Conservation (phyloP, 1,140 invertebrate genomes). For the Philotrypesis tridentata region DNA sequence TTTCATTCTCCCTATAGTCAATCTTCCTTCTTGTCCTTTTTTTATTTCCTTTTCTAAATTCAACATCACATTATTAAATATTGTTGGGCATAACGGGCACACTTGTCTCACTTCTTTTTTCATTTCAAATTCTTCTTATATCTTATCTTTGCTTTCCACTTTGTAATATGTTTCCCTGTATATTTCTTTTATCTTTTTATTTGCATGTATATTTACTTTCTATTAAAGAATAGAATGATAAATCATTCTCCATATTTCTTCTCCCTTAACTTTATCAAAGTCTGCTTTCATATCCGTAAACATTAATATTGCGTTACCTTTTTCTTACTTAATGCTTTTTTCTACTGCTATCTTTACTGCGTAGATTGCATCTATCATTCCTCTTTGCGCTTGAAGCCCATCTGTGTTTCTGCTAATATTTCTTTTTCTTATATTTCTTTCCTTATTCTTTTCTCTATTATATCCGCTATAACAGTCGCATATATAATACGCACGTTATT, state of each 20-base stretch:
- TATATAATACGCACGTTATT: too few species aligned
- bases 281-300: background rate
- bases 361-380: constrained; percentile 18
- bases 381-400: background rate
- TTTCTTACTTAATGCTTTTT: background rate
- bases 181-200: background rate
- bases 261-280: background rate
- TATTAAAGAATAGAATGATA: too few species aligned
- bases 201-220: too few species aligned
- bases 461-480: too few species aligned
- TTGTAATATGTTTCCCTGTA: background rate
- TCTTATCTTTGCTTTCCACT: background rate
- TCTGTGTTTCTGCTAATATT: background rate
- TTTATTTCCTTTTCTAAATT: background rate
- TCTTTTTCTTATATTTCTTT: background rate
- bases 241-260: background rate
- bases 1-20: background rate
- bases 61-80: background rate
- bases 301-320: background rate
- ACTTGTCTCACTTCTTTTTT: background rate
- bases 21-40: background rate
- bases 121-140: background rate
- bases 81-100: background rate
- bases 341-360: background rate
- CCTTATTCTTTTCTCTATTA: background rate